Evolutionary conservation across 1,140 invertebrate genomes (phyloP).

Genomic region (Cydia fagiglandana): DNA sequence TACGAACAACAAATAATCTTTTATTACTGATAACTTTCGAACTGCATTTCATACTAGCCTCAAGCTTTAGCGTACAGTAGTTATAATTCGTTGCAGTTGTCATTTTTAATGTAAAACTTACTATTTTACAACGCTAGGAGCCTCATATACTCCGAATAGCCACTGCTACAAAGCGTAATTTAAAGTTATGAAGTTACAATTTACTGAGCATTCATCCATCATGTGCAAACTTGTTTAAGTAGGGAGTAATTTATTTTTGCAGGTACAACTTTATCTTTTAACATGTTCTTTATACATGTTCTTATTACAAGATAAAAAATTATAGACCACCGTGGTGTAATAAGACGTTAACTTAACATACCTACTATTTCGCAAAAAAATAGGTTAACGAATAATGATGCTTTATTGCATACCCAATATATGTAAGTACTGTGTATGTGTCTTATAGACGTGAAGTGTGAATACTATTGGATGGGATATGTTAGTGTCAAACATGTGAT

Average conservation of each 20-base stretch:
- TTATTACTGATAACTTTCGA: constrained; percentile 30
- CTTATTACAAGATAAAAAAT: too few relatives aligned
- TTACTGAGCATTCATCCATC: not conserved
- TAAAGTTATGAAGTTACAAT: not conserved
- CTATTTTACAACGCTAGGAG: constrained; percentile 11
- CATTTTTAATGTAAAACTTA: constrained; percentile 33
- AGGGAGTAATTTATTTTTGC: not conserved
- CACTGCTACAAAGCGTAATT: not conserved
- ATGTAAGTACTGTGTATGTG: too few relatives aligned
- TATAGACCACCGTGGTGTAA: not conserved
- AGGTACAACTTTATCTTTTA: too few relatives aligned
- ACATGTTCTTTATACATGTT: too few relatives aligned
- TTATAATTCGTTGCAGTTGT: constrained; percentile 28
- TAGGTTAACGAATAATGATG: too few relatives aligned
- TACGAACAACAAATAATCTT: constrained; percentile 33
- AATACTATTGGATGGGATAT: too few relatives aligned
- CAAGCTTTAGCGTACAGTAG: constrained; percentile 18
- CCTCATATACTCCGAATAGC: not conserved
- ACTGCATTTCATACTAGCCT: constrained; percentile 21
- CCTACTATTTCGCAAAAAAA: too few relatives aligned
- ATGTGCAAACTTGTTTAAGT: constrained; percentile 2
- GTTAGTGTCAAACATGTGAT: too few relatives aligned
- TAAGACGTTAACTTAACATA: too few relatives aligned
- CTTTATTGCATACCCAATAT: too few relatives aligned
- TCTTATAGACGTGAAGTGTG: too few relatives aligned